phyloP scores from a whole-genome alignment of 2,113 vertebrate species.

The Calyptomena viridis region DNA sequence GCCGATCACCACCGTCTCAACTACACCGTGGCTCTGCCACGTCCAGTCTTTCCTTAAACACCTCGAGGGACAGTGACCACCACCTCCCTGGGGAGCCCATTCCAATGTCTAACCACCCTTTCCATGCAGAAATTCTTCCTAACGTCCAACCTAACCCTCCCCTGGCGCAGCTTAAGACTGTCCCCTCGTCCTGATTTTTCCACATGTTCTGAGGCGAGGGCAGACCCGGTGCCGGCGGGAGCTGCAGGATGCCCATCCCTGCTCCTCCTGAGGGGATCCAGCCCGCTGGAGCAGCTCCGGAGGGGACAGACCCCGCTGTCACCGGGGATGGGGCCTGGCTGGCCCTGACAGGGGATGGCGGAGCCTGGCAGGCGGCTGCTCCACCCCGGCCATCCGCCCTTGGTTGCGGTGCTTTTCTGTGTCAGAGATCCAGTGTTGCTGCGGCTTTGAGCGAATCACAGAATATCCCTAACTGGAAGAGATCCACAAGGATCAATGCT shows the following conservation, averaged over 20 bases:
- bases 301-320: background rate
- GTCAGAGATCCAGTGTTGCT: fast-evolving
- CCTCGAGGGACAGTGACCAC: no score
- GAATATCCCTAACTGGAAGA: background rate
- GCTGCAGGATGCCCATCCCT: background rate
- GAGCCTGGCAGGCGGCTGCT: no score
- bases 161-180: background rate
- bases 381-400: fast-evolving
- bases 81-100: background rate
- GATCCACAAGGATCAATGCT: no score
- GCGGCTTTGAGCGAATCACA: no score
- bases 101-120: background rate
- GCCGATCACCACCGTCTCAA: fast-evolving
- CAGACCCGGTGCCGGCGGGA: background rate
- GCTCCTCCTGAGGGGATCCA: background rate
- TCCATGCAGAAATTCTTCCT: background rate
- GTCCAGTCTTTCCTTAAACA: no score
- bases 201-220: background rate
- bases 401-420: fast-evolving
- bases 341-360: fast-evolving
- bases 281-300: fast-evolving
- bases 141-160: background rate
- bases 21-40: background rate
- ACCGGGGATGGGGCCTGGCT: fast-evolving
- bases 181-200: no score